Base-by-base conservation (phyloP, 64 coral and sea anemone species). In the Pocillopora verrucosa region DNA sequence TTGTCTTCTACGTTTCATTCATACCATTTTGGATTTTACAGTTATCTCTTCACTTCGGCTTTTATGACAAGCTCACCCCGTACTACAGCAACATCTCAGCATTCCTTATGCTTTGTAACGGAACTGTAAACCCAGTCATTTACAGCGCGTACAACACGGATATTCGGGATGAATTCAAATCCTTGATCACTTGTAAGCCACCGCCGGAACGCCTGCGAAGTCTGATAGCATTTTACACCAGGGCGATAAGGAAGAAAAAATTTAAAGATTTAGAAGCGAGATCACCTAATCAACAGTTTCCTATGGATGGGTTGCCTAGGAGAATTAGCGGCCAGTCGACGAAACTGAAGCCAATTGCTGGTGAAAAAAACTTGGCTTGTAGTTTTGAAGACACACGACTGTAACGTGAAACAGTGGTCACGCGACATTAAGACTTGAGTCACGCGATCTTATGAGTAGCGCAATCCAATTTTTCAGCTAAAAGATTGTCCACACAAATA, bases 1-100 rank as follows among this genome's bases (percentile, higher is more conserved):
- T 68, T 14, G 82, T 85, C 12, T 85, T 85, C 26, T 85, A 85
- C 22, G 51, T 85, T 58, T 85, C 82, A 14, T 85, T 85, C 19
- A 72, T 85, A 14, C 82, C 82, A 14, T 85, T 85, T 57, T 85
- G 35, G 64, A 57, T 85, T 65, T 72, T 24, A 13, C 82, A 85
- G 82, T 63, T 85, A 14, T 85, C 82, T 3, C 11, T 85, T 30
- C 57, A 70, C n/a, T 57, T 73, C 22, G 16, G 82, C 20, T 85
- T 85, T 24, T 36, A 45, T 63, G 10, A 56, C 19, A 72, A 22
- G 35, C 82, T 85, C 57, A 65, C 37, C 2, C 36, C 64, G 6
- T 13, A 72, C 20, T 85, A 85, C 37, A n/a, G 41, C 14, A 5
- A 24, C 4, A 85, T 85, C 45, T 37, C 64, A 5, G 82, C 82